A percentile compares a stretch with the other conserved stretches of the same genome.
phyloP scores from a whole-genome alignment of 2,888 invertebrate species.

The Heteromurus nitidus region DNA sequence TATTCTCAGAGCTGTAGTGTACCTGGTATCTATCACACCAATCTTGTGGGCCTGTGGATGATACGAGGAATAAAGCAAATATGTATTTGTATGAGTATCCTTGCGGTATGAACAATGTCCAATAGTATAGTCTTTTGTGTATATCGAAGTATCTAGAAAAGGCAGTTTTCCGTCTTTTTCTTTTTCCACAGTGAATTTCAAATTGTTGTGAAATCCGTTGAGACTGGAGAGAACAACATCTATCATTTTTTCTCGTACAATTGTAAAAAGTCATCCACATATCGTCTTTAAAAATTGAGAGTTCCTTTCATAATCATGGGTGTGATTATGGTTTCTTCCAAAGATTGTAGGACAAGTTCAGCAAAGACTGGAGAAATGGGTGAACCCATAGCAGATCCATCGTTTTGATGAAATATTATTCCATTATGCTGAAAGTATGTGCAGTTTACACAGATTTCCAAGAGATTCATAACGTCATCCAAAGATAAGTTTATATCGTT shows the following conservation, averaged over 20 bases:
- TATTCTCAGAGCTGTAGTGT: conserved; percentile 7
- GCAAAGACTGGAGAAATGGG: conserved; percentile 32
- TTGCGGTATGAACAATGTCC: neutral
- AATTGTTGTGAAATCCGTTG: conserved; percentile 4
- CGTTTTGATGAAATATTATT: no score
- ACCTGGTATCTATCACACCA: conserved; percentile 8
- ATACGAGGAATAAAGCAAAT: conserved; percentile 1
- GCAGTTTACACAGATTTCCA: conserved; percentile 25
- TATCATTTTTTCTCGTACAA: neutral
- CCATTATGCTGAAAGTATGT: no score
- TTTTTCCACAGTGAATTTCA: conserved; percentile 40
- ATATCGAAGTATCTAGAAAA: neutral
- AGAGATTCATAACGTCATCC: conserved; percentile 11
- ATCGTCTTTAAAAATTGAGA: conserved; percentile 36
- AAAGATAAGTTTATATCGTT: neutral
- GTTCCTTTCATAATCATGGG: neutral
- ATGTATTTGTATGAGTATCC: conserved; percentile 2
- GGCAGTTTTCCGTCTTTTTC: conserved; percentile 17
- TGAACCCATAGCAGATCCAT: conserved; percentile 29
- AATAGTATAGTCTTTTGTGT: neutral
- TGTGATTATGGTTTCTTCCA: neutral
- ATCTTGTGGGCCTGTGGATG: conserved; percentile 24
- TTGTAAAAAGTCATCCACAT: conserved; percentile 48
- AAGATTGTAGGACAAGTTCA: neutral
- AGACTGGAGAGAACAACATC: neutral